phyloP scores from a whole-genome alignment of 2,888 invertebrate genomes.

The Coenonympha glycerion region DNA sequence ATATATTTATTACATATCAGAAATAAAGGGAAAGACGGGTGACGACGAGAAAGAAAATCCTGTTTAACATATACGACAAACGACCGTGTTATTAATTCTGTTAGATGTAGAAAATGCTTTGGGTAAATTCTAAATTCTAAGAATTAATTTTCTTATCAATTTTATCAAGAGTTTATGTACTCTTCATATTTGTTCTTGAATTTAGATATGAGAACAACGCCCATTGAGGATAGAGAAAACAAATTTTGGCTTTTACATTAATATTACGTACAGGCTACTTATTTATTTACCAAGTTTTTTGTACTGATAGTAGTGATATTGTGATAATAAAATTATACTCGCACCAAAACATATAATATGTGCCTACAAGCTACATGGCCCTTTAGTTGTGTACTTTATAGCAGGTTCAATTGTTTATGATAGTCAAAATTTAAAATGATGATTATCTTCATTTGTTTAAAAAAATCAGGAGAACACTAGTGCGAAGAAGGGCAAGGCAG shows the following conservation, averaged over 20 bases:
- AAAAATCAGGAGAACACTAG: no score
- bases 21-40: no score
- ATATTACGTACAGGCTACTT: background rate
- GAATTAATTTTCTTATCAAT: slow-evolving; percentile 3
- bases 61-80: background rate
- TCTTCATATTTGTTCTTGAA: slow-evolving; percentile 9
- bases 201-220: slow-evolving; percentile 12
- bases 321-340: no score
- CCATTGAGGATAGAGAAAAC: slow-evolving; percentile 4
- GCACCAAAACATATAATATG: no score
- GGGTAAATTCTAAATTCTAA: background rate
- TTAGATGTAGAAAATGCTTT: slow-evolving; percentile 2
- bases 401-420: no score
- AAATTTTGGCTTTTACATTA: background rate
- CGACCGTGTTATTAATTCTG: slow-evolving; percentile 8
- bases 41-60: background rate
- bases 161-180: slow-evolving; percentile 2
- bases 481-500: no score
- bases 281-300: background rate
- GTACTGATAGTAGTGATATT: background rate
- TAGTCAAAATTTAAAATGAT: no score
- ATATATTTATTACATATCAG: no score
- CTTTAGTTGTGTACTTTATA: no score
- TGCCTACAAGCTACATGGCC: no score
- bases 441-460: no score